Evolutionary conservation across 2,888 invertebrate genomes (phyloP).

Genomic region (Leptinotarsa juncta): DNA sequence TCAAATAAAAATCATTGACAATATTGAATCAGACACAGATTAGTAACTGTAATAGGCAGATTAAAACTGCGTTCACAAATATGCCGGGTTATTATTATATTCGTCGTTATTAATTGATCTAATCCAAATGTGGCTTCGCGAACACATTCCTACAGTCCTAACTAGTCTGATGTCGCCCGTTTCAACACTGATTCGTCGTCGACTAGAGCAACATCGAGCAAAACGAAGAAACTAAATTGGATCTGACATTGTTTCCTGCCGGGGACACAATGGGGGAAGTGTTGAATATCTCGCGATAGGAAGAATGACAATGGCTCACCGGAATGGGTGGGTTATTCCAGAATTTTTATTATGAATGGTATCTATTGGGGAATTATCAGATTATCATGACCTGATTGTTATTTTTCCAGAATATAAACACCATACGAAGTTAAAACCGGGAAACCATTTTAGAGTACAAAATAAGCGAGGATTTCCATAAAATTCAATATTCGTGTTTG

Average conservation of each 20-base stretch:
- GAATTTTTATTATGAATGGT: background rate
- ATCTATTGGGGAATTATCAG: background rate
- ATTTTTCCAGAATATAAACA: no score
- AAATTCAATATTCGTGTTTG: no score
- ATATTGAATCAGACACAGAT: conserved; percentile 15
- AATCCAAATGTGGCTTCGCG: conserved; percentile 13
- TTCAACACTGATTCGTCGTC: conserved; percentile 36
- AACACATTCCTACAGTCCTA: conserved; percentile 18
- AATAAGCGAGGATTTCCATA: no score
- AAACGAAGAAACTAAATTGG: conserved; percentile 42
- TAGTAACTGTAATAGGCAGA: conserved; percentile 7
- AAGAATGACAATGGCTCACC: conserved; percentile 1
- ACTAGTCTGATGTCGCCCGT: conserved; percentile 11
- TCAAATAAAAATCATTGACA: conserved; percentile 1
- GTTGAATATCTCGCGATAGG: conserved; percentile 26
- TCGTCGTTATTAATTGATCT: conserved; percentile 8
- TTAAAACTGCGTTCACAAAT: conserved; percentile 16
- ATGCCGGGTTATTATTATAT: conserved; percentile 15
- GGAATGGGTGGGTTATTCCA: background rate
- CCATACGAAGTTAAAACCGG: no score
- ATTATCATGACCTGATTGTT: background rate
- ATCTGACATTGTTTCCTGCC: conserved; percentile 43
- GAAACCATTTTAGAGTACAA: no score
- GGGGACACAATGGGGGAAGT: conserved; percentile 32
- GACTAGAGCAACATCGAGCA: conserved; percentile 35